Conservation (phyloP, 2,113 vertebrate species). For the Cebus imitator region DNA sequence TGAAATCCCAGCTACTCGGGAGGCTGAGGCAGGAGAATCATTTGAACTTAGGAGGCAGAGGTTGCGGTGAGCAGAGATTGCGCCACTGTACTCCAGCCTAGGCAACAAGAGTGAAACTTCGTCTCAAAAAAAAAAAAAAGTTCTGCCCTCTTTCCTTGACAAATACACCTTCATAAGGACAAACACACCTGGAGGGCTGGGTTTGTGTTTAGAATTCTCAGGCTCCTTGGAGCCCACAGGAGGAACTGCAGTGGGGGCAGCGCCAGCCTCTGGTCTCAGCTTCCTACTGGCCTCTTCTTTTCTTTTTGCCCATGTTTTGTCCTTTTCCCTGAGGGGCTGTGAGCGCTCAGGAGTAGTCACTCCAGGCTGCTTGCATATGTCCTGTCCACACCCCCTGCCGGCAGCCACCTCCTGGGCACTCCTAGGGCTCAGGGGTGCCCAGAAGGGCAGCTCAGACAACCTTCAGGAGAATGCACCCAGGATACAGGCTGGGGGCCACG, state of each 20-base stretch:
- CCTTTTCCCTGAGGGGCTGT: background rate
- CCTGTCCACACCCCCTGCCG: background rate
- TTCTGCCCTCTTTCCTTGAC: background rate
- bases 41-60: no score
- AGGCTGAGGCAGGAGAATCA: no score
- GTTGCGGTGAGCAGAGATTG: no score
- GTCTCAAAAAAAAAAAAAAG: background rate
- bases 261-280: background rate
- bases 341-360: background rate
- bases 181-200: background rate
- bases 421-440: no score
- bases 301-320: background rate
- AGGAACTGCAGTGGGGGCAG: no score
- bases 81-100: no score
- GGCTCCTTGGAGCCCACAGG: background rate
- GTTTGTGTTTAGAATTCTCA: background rate
- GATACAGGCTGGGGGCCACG: background rate
- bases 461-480: background rate
- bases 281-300: background rate
- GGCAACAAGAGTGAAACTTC: no score
- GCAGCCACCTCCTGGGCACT: background rate
- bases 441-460: background rate
- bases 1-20: no score
- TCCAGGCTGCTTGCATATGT: background rate
- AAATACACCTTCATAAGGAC: constrained; percentile 7